Evolutionary conservation across 1,140 invertebrate genomes (phyloP), one percentile per base, ranked within the genome.

Genomic region (Nixonia krombeini): DNA sequence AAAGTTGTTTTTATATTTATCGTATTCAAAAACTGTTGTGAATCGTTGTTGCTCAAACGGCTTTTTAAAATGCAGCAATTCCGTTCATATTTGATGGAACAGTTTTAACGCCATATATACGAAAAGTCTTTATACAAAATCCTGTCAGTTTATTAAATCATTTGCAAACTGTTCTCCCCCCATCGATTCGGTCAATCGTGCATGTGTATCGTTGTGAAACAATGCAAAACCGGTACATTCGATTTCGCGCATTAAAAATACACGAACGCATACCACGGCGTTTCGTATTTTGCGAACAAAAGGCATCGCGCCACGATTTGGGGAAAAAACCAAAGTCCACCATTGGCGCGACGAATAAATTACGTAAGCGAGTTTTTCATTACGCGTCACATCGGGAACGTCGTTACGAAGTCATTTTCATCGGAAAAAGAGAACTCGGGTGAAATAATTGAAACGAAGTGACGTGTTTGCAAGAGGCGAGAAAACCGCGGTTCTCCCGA

Each of bases 381-480:
- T n/a, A 35, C 38, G 10, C 35, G 25, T 53, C 51, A 26, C 18
- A 44, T 44, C 47, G 28, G 26, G 44, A 41, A 66, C 57, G 51
- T 66, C 21, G 35, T 58, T 59, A 66, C 29, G 44, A 58, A 57
- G 44, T 59, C 5, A 56, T 57, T 61, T 61, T 18, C 57, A 61
- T 61, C 46, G 29, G 4, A 47, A n/a, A n/a, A n/a, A n/a, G n/a
- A n/a, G n/a, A 51, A 62, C 46, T 50, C 17, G 23, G 13, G 26
- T 23, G 46, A 16, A 9, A 59, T 55, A 67, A 51, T 56, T 67
- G 46, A 25, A 66, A 49, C 33, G 7, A 44, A 58, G 41, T 55
- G 49, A n/a, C n/a, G 44, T 61, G 47, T 57, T 61, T 68, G 58
- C 38, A 57, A 58, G 62, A 68, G 46, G 62, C 44, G 10, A 10